Conservation (phyloP, 2,113 vertebrate genomes). For the Cyprinodon brontotheroides region DNA sequence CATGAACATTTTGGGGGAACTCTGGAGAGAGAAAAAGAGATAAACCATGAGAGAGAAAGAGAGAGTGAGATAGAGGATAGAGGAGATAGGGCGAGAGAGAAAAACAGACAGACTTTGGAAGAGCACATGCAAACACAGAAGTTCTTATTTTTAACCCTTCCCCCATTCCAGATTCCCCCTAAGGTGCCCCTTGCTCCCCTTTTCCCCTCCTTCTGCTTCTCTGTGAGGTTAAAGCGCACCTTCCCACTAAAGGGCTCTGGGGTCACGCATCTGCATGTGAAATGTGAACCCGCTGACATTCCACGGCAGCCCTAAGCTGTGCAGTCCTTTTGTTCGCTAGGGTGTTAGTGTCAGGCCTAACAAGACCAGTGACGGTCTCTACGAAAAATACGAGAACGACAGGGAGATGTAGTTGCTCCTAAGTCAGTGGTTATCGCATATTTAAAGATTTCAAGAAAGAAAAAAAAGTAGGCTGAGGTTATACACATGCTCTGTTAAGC, state of each 20-base stretch:
- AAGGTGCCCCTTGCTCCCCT: conserved; percentile 75
- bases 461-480: conserved; percentile 37
- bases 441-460: conserved; percentile 9
- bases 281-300: conserved; percentile 97
- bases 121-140: conserved; percentile 53
- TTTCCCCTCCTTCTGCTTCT: conserved; percentile 80
- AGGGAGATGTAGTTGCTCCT: conserved; percentile 49
- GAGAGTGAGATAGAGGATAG: no score
- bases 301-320: conserved; percentile 84
- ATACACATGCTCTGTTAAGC: conserved; percentile 13
- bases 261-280: conserved; percentile 97
- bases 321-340: conserved; percentile 89
- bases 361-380: conserved; percentile 77
- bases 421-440: conserved; percentile 17
- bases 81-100: conserved; percentile 13
- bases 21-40: conserved; percentile 23
- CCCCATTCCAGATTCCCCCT: conserved; percentile 59
- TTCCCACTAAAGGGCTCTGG: conserved; percentile 85
- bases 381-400: conserved; percentile 33
- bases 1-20: conserved; percentile 50
- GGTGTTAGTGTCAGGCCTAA: conserved; percentile 89
- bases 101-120: conserved; percentile 24
- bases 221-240: conserved; percentile 82
- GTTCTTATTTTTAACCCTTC: conserved; percentile 69
- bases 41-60: conserved; percentile 21